Evolutionary conservation across 2,888 invertebrate genomes (phyloP), one percentile per base, ranked within the genome.

Genomic region (Augiades crinisus): DNA sequence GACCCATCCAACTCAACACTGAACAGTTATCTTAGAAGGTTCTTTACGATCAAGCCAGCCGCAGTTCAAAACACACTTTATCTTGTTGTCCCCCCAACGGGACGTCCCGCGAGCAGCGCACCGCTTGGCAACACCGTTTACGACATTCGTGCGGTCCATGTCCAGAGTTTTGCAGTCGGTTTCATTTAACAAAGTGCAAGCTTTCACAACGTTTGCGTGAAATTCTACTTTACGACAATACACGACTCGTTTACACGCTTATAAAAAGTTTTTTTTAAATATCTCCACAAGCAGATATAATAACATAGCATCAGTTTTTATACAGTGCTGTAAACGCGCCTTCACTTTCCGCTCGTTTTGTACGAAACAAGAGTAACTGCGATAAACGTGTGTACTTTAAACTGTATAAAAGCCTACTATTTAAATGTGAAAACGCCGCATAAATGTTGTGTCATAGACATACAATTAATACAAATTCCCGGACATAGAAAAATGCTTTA

Each of bases 121-220:
- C 14, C 19, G 17, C 30, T 3, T 50, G 50, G 50, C 10, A 4
- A 50, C 36, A 43, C 34, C 72, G 72, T 80, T 74, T 67, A 69
- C 71, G 70, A 75, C 78, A 72, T 75, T 80, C 72, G 68, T 65
- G 66, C 67, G 68, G 64, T 60, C 65, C 62, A 54, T 53, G 70
- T 71, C 69, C 72, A 64, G 65, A 68, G 80, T 81, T 82, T 77
- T 67, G 73, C 72, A 75, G 70, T 71, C 62, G 68, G 65, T 73
- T 75, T 82, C 82, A 81, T 82, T 82, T 74, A 69, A 74, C 77
- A 80, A 78, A 83, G 81, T 80, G 81, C 80, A 81, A 82, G 78
- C 78, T 78, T 81, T 78, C 67, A 64, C 70, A 65, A 64, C 75
- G 75, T 74, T 72, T 71, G 72, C 75, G 69, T 70, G 68, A 75